A percentile compares a stretch with the other conserved stretches of the same genome.
Conservation (phyloP, 1,140 invertebrate species). For the Achroia grisella region DNA sequence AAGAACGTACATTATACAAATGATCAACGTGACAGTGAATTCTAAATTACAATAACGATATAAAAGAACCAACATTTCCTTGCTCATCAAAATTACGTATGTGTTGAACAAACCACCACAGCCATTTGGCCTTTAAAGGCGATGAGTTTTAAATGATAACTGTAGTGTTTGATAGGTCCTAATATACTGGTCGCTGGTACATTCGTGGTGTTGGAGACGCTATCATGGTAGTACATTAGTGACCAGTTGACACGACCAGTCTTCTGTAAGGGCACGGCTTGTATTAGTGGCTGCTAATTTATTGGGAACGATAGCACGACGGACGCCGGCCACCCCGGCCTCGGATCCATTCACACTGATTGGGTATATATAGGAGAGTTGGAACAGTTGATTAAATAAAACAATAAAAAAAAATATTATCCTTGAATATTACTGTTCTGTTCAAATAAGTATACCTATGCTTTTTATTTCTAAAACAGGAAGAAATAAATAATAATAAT, state of each 20-base stretch:
- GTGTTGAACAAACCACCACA: slow-evolving; percentile 20
- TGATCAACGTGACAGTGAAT: slow-evolving; percentile 45
- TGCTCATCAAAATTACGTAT: slow-evolving; percentile 40
- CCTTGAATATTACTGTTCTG: too few species aligned
- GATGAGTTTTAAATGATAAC: too few species aligned
- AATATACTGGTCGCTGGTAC: slow-evolving; percentile 36
- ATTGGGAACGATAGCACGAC: slow-evolving; percentile 69
- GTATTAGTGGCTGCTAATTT: slow-evolving; percentile 70
- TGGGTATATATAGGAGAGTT: slow-evolving; percentile 25
- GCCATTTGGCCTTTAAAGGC: too few species aligned
- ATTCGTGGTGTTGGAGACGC: slow-evolving; percentile 64
- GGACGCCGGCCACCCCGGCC: slow-evolving; percentile 66
- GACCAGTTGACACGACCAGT: slow-evolving; percentile 64
- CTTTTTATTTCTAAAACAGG: too few species aligned
- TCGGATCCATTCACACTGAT: slow-evolving; percentile 57
- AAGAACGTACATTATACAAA: slow-evolving; percentile 53
- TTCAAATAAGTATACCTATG: too few species aligned
- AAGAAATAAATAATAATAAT: too few species aligned
- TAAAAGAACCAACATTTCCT: slow-evolving; percentile 53
- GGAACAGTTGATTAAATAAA: not conserved
- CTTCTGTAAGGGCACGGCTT: slow-evolving; percentile 66
- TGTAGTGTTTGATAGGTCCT: slow-evolving; percentile 23
- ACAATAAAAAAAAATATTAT: not conserved
- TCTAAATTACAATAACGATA: slow-evolving; percentile 46
- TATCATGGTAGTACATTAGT: slow-evolving; percentile 67